Evolutionary conservation across 2,797 vertebrate genomes (phyloP).

Genomic region (Natrix natrix): DNA sequence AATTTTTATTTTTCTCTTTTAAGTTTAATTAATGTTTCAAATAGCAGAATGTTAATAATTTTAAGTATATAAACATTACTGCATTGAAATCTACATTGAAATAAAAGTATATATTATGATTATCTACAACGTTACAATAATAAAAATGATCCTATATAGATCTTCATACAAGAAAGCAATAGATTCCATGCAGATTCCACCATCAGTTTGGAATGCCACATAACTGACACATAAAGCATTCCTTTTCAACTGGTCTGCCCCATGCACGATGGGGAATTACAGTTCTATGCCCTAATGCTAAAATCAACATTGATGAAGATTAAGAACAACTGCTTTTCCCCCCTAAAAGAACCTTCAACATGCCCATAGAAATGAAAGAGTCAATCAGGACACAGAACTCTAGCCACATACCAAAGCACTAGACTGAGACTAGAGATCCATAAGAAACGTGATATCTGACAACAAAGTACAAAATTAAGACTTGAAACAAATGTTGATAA

Average conservation of each 20-base stretch:
- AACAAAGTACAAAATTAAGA: not conserved
- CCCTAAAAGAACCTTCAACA: not conserved
- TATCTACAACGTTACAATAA: not conserved
- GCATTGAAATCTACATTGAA: not conserved
- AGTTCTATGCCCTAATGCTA: not conserved
- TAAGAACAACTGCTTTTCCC: not conserved
- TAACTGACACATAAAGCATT: not conserved
- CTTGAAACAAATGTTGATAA: not conserved
- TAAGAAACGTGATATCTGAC: not conserved
- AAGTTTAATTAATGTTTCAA: not conserved
- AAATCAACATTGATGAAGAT: not conserved
- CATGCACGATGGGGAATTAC: not conserved
- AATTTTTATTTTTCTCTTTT: not conserved
- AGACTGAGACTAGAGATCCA: not conserved
- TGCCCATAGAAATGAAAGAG: not conserved
- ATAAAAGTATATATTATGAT: not conserved
- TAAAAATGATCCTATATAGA: not conserved
- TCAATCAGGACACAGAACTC: not conserved
- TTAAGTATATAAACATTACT: not conserved
- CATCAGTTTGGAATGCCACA: not conserved
- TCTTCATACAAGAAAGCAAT: not conserved
- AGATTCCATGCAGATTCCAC: not conserved
- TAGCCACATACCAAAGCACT: not conserved
- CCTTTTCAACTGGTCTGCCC: not conserved
- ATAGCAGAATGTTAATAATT: not conserved